Evolutionary conservation across 2,888 invertebrate genomes (phyloP).

Genomic region (Drosophila falleni): DNA sequence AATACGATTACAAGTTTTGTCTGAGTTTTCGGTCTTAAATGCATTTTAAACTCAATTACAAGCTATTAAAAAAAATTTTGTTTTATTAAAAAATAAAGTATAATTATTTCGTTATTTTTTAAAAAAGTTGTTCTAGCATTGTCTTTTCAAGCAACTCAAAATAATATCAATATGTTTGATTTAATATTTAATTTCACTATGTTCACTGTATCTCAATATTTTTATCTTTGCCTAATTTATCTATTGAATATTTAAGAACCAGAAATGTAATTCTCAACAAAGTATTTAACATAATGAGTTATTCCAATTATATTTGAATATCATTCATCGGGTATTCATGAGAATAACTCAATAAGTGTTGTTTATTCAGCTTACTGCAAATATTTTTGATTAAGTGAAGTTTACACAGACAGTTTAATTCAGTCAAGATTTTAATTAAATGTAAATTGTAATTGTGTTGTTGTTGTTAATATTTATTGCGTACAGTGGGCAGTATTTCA

Average conservation of each 20-base stretch:
- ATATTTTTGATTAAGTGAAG: slow-evolving; percentile 8
- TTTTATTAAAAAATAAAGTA: too few species aligned
- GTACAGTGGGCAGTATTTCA: slow-evolving; percentile 4
- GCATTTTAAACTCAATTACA: too few species aligned
- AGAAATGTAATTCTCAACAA: background rate
- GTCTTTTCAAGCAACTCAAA: background rate
- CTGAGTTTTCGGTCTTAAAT: too few species aligned
- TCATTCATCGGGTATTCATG: slow-evolving; percentile 1
- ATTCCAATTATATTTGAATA: background rate
- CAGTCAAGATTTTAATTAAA: slow-evolving; percentile 3
- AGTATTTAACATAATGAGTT: background rate
- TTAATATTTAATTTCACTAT: background rate
- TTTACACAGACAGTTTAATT: slow-evolving; percentile 8
- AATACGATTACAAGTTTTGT: too few species aligned
- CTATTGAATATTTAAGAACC: background rate
- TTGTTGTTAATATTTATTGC: slow-evolving; percentile 11
- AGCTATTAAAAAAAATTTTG: too few species aligned
- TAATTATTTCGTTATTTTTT: too few species aligned
- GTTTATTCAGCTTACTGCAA: slow-evolving; percentile 11
- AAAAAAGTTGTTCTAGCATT: too few species aligned
- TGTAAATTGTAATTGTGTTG: slow-evolving; percentile 1
- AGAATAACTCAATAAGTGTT: slow-evolving; percentile 2
- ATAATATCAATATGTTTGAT: background rate
- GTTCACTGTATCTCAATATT: too few species aligned
- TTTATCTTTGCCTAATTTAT: too few species aligned